Base-by-base conservation (phyloP, 2,888 invertebrate genomes). In the Eudemis profundana region DNA sequence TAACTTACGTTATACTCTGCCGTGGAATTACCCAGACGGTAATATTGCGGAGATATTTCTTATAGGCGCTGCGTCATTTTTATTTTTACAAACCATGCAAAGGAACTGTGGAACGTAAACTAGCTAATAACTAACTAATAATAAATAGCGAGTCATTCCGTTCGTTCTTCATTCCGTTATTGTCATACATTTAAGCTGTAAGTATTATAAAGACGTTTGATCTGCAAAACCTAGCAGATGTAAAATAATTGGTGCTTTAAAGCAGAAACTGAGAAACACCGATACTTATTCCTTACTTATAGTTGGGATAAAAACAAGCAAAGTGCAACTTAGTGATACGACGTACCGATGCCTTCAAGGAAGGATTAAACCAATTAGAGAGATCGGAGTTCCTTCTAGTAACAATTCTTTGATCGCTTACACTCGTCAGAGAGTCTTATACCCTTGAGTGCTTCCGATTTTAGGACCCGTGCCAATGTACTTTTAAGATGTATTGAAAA, bases 341-440 rank as follows among this genome's bases (percentile, higher is more conserved):
- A 27, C 7, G 62, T 33, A 17, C 40, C 12, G 21, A 21, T 57
- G 50, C 63, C 17, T 47, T 27, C 14, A 59, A 77, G 74, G 70
- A 77, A 75, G 84, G 88, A 87, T 89, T 88, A 87, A 79, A 75
- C 87, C 88, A 89, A 89, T 89, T 89, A 88, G 84, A 84, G 80
- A 80, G 86, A 83, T 86, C 78, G 70, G 74, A 82, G 78, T 79
- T 78, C 74, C 71, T 76, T 74, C 69, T 69, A 72, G 74, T 72
- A 82, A 80, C 70, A 70, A 78, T 81, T 83, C 84, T 83, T 85
- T 84, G 83, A 84, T 82, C 79, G 74, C 67, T 36, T 60, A 53
- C 40, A 49, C 38, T 50, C 44, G 44, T 51, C 59, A 23, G 47
- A 27, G 38, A 59, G 15, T 59, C 44, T 57, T 51, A 50, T 59